Evolutionary conservation across 2,888 invertebrate species (phyloP), one percentile per base, ranked within the genome.

Genomic region (Trissolcus japonicus): DNA sequence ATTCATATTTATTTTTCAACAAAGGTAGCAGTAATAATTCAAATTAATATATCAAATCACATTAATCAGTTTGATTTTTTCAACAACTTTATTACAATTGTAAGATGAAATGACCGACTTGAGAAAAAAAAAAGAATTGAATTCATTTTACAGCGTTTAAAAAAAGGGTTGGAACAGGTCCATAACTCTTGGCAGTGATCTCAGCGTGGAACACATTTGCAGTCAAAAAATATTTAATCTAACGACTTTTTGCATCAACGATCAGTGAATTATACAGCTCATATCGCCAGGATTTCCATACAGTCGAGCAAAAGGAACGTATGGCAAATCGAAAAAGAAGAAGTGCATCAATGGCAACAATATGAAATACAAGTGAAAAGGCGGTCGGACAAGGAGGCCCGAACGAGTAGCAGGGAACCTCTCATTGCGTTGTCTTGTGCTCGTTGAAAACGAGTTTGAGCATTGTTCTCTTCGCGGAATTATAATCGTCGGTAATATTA

Each of bases 401-500:
- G 54, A 69, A 56, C 43, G 35, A 29, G 11, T 35, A 46, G 40
- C 62, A 62, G 57, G 43, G 17, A 51, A 62, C 50, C 60, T 51
- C 57, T 69, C 74, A 54, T 74, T 69, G 74, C 66, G 57, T 71
- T 69, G 77, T 75, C 76, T 75, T 72, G 48, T 73, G 73, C 66
- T 71, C 63, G 73, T 79, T 78, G 78, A 80, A 79, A 81, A 80
- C 80, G 68, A 74, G 76, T 79, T 74, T 62, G 77, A 77, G 79
- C 80, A 81, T 81, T 81, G 80, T 81, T 80, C 79, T 79, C 69
- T 81, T 81, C 82, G 80, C 79, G 82, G 81, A 81, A 82, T 81
- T 80, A 81, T 80, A 81, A 81, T 81, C 81, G 80, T 68, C 74
- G 81, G 83, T 84, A 84, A 85, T 85, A 85, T 82, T 81, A 82